phyloP scores from a whole-genome alignment of 2,113 vertebrate species.

The Caranx melampygus region DNA sequence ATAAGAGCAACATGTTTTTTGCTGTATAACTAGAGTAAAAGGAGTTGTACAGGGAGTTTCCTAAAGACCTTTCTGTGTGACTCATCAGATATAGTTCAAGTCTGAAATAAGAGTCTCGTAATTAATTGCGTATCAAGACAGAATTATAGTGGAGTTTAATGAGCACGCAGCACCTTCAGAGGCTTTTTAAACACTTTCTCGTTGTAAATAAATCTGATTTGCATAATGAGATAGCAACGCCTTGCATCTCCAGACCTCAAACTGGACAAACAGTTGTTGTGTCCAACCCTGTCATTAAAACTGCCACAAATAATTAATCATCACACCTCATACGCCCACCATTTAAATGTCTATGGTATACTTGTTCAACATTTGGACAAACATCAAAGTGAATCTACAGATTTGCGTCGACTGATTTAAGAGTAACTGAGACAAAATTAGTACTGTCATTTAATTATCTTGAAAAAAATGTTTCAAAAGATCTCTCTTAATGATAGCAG shows the following conservation, averaged over 20 bases:
- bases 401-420: background rate
- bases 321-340: slow-evolving; percentile 10
- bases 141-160: slow-evolving; percentile 13
- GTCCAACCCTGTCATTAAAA: slow-evolving; percentile 23
- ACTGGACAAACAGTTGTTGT: slow-evolving; percentile 11
- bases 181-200: slow-evolving; percentile 1
- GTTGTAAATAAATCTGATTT: background rate
- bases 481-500: background rate
- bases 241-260: slow-evolving; percentile 13
- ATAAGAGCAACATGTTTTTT: slow-evolving; percentile 62
- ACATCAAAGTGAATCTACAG: background rate
- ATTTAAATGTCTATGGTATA: slow-evolving; percentile 40
- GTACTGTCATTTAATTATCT: background rate
- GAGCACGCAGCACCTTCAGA: background rate
- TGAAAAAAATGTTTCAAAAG: background rate
- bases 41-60: slow-evolving; percentile 13
- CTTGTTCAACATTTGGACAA: slow-evolving; percentile 36
- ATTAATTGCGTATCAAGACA: slow-evolving; percentile 28
- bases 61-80: slow-evolving; percentile 8
- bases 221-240: background rate
- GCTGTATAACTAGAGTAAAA: slow-evolving; percentile 13
- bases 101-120: slow-evolving; percentile 23
- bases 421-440: background rate
- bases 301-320: slow-evolving; percentile 34
- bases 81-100: slow-evolving; percentile 14